phyloP scores from a whole-genome alignment of 2,888 invertebrate species.

The Abrostola triplasia region DNA sequence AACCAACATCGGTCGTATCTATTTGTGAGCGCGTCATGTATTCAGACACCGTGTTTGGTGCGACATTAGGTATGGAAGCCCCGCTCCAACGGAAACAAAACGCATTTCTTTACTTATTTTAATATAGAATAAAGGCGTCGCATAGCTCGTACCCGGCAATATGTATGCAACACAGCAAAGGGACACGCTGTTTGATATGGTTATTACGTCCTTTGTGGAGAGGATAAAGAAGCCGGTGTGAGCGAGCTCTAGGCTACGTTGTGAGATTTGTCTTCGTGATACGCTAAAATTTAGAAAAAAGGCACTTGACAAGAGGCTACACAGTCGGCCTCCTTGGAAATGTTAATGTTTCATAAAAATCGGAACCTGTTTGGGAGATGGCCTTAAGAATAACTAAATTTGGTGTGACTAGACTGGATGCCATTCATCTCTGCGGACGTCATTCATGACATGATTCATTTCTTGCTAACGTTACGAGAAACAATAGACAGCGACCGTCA shows the following conservation, averaged over 20 bases:
- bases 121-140: constrained; percentile 78
- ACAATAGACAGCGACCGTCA: constrained; percentile 46
- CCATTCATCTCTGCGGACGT: constrained; percentile 73
- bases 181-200: constrained; percentile 88
- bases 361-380: constrained; percentile 76
- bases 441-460: constrained; percentile 73
- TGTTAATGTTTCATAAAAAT: constrained; percentile 75
- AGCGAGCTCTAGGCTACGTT: constrained; percentile 70
- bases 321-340: constrained; percentile 79
- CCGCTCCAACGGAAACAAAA: constrained; percentile 81
- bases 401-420: constrained; percentile 76
- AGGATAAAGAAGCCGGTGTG: constrained; percentile 81
- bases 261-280: constrained; percentile 85
- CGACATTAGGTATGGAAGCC: constrained; percentile 80
- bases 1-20: constrained; percentile 20
- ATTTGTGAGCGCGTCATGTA: constrained; percentile 66
- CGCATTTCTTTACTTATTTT: constrained; percentile 83
- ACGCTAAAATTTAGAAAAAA: constrained; percentile 83
- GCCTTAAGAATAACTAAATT: constrained; percentile 73
- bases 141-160: constrained; percentile 69
- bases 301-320: constrained; percentile 61
- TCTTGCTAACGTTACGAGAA: constrained; percentile 49
- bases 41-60: constrained; percentile 65
- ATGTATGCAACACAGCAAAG: constrained; percentile 85
- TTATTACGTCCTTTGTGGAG: constrained; percentile 87